These are phyloP conservation scores for Kobus ellipsiprymnus DNA, from an alignment of 2,113 vertebrate genomes.

Conservation along the genomic window DNA sequence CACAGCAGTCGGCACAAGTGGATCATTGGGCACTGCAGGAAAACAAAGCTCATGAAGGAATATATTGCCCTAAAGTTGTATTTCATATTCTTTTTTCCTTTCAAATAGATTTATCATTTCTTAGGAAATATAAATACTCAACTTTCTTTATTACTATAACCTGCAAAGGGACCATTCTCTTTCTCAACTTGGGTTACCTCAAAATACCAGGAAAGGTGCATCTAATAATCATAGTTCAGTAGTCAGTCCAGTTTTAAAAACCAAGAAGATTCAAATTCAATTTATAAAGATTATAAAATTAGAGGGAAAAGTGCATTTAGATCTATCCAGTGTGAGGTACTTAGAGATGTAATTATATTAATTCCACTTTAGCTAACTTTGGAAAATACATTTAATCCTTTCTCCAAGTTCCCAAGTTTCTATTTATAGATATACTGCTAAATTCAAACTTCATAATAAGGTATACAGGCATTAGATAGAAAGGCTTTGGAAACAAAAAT, in stretches of 20 bases:
- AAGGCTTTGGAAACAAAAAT: neutral
- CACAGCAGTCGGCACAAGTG: slow-evolving; percentile 98
- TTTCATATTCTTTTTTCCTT: slow-evolving; percentile 42
- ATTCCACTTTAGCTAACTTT: neutral
- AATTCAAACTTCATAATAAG: neutral
- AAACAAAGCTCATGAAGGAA: slow-evolving; percentile 90
- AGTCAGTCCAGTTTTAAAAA: slow-evolving; percentile 19
- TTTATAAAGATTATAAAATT: slow-evolving; percentile 25
- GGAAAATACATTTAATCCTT: neutral
- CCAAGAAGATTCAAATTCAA: neutral
- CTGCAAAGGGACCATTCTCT: neutral
- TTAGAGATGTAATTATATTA: slow-evolving; percentile 18
- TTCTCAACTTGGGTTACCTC: neutral
- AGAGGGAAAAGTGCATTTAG: neutral
- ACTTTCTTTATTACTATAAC: neutral
- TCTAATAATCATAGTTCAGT: neutral
- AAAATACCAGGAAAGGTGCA: neutral
- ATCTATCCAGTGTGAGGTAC: neutral
- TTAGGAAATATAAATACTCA: neutral
- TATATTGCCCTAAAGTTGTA: slow-evolving; percentile 67
- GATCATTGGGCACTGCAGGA: slow-evolving; percentile 97
- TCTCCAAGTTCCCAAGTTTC: neutral
- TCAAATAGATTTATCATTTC: neutral
- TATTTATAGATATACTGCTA: neutral
- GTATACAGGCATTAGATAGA: neutral